These are phyloP conservation scores for Calcarius ornatus DNA, from an alignment of 2,113 vertebrate species.

Conservation along the genomic window DNA sequence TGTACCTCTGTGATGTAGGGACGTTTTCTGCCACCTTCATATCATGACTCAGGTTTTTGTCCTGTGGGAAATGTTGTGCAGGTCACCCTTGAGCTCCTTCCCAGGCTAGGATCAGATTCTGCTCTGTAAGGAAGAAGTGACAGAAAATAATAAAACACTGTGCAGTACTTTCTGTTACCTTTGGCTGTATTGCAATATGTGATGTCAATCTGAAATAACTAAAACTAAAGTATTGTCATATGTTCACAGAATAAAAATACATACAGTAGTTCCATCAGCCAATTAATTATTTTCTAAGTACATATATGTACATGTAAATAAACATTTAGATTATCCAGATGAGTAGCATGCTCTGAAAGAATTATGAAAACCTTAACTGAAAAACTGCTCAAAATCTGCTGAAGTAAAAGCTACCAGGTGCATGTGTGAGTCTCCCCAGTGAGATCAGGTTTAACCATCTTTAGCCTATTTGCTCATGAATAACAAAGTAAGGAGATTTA, in stretches of 20 bases:
- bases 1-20: not conserved
- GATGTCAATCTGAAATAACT: not conserved
- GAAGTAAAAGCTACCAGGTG: not conserved
- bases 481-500: conserved; percentile 28
- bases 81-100: not conserved
- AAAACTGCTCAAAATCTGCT: not conserved
- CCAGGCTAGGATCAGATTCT: not conserved
- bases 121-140: not conserved
- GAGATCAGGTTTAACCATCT: not conserved
- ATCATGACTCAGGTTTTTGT: not conserved
- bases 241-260: not conserved
- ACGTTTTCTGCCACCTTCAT: not conserved
- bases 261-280: not conserved
- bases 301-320: not conserved
- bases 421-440: not conserved
- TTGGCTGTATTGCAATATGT: not conserved
- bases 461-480: not conserved
- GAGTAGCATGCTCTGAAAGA: not conserved
- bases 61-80: not conserved
- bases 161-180: not conserved
- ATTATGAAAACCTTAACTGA: not conserved
- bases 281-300: not conserved
- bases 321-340: not conserved
- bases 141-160: not conserved
- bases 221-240: not conserved